Conservation (phyloP, 1,140 invertebrate species). For the Drosophila subpulchrella region DNA sequence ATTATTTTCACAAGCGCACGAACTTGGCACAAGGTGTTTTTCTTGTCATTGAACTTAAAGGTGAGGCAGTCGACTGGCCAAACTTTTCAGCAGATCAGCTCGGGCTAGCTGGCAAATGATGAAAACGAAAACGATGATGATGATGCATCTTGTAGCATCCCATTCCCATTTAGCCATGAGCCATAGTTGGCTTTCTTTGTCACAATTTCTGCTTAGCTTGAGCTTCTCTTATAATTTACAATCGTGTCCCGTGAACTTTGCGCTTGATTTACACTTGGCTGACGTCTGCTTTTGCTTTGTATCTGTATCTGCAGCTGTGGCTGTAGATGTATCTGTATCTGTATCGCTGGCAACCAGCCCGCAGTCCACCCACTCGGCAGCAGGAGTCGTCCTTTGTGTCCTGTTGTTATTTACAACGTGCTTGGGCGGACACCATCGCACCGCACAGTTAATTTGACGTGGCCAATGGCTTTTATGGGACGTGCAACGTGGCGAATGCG, state of each 20-base stretch:
- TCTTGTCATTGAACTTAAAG: constrained; percentile 71
- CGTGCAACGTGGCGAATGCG: constrained; percentile 48
- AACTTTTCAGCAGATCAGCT: constrained; percentile 53
- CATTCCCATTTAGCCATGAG: constrained; percentile 2
- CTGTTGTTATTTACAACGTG: constrained; percentile 74
- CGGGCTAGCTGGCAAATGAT: constrained; percentile 37
- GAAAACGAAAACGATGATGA: constrained; percentile 36
- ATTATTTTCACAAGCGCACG: constrained; percentile 71
- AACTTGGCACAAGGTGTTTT: constrained; percentile 67
- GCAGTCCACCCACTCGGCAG: constrained; percentile 12
- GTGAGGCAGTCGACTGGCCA: constrained; percentile 37
- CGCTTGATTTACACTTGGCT: constrained; percentile 78
- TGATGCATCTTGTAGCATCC: constrained; percentile 14
- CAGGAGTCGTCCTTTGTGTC: constrained; percentile 48
- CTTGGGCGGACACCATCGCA: constrained; percentile 42
- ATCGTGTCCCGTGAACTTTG: constrained; percentile 71
- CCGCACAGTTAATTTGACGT: constrained; percentile 66
- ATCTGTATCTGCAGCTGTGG: constrained; percentile 2
- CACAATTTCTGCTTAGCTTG: constrained; percentile 62
- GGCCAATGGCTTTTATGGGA: constrained; percentile 51
- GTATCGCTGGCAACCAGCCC: constrained; percentile 11
- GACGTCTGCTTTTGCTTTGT: constrained; percentile 71
- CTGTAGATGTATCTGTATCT: not conserved
- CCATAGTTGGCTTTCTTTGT: constrained; percentile 42
- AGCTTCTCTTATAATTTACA: constrained; percentile 75